Conservation (phyloP, 2,113 vertebrate species). For the Coptodon rendalli region DNA sequence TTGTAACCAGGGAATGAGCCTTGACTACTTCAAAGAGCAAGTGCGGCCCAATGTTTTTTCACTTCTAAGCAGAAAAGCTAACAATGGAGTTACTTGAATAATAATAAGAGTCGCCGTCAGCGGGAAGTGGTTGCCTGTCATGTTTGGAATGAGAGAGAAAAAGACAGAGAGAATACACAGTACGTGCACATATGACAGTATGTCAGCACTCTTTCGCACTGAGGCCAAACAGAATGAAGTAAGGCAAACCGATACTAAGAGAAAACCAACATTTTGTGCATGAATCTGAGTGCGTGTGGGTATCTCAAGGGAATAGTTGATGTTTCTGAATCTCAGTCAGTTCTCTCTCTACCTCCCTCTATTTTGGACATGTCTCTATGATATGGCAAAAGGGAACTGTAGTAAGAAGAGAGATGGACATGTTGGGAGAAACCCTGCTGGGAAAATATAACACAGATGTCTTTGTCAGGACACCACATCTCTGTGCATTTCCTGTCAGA, state of each 20-base stretch:
- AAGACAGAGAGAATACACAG: slow-evolving; percentile 14
- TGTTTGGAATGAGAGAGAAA: slow-evolving; percentile 14
- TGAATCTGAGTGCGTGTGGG: not conserved
- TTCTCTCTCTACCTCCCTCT: not conserved
- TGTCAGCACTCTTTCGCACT: slow-evolving; percentile 15
- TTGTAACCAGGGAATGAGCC: slow-evolving; percentile 13
- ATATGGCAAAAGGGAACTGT: not conserved
- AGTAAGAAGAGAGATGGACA: not conserved
- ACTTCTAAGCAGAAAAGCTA: slow-evolving; percentile 6
- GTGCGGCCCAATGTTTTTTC: not conserved
- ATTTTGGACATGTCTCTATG: not conserved
- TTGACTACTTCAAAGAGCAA: slow-evolving; percentile 40
- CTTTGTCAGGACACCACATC: slow-evolving; percentile 10
- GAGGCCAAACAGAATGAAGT: slow-evolving; percentile 10
- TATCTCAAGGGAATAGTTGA: slow-evolving; percentile 39
- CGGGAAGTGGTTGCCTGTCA: slow-evolving; percentile 9
- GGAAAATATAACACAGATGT: slow-evolving; percentile 28
- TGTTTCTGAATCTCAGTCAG: slow-evolving; percentile 35
- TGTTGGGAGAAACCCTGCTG: slow-evolving; percentile 12
- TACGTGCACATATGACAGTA: slow-evolving; percentile 31
- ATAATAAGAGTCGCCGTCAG: slow-evolving; percentile 8
- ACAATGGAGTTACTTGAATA: slow-evolving; percentile 27
- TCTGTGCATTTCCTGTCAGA: slow-evolving; percentile 4
- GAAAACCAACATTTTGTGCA: not conserved
- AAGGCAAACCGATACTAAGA: not conserved